Percentiles rank a stretch among this genome's conserved stretches.
Evolutionary conservation across 2,113 vertebrate genomes (phyloP).

Genomic region (Symphodus melops): DNA sequence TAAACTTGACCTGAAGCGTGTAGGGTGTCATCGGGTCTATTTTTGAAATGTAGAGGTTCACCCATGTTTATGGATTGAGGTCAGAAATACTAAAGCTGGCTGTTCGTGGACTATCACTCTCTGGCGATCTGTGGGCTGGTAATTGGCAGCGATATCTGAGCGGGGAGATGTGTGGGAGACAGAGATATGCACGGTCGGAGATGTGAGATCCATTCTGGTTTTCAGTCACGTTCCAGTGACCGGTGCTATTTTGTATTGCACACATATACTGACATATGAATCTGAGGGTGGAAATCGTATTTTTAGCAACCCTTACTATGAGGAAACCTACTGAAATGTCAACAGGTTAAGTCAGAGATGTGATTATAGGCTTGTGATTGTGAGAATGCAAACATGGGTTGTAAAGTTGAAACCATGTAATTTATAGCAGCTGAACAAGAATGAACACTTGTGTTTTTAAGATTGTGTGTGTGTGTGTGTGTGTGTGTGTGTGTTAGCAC

Average conservation of each 20-base stretch:
- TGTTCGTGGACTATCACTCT: slow-evolving; percentile 42
- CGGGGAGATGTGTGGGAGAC: slow-evolving; percentile 63
- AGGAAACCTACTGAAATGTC: not conserved
- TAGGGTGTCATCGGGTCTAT: slow-evolving; percentile 40
- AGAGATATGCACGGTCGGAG: slow-evolving; percentile 46
- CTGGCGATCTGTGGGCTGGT: slow-evolving; percentile 48
- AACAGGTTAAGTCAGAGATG: not conserved
- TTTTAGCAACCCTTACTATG: slow-evolving; percentile 2
- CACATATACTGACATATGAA: not conserved
- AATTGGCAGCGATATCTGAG: slow-evolving; percentile 57
- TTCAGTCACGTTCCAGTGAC: slow-evolving; percentile 48
- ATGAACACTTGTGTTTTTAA: too few species aligned
- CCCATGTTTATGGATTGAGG: slow-evolving; percentile 63
- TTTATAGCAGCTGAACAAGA: slow-evolving; percentile 2
- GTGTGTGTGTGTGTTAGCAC: not conserved
- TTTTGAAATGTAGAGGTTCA: slow-evolving; percentile 62
- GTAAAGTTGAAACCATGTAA: not conserved
- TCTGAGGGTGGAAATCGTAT: not conserved
- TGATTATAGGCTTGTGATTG: not conserved
- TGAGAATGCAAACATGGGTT: not conserved
- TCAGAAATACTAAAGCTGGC: slow-evolving; percentile 46
- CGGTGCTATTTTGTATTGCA: slow-evolving; percentile 23
- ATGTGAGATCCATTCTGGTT: slow-evolving; percentile 43
- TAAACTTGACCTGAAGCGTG: slow-evolving; percentile 15
- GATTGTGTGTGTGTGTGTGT: too few species aligned